A percentile compares a stretch with the other conserved stretches of the same genome.
These are phyloP conservation scores for Hormiphora californensis DNA, from an alignment of 37 sponge, comb jelly and placozoan genomes.

Conservation along the genomic window DNA sequence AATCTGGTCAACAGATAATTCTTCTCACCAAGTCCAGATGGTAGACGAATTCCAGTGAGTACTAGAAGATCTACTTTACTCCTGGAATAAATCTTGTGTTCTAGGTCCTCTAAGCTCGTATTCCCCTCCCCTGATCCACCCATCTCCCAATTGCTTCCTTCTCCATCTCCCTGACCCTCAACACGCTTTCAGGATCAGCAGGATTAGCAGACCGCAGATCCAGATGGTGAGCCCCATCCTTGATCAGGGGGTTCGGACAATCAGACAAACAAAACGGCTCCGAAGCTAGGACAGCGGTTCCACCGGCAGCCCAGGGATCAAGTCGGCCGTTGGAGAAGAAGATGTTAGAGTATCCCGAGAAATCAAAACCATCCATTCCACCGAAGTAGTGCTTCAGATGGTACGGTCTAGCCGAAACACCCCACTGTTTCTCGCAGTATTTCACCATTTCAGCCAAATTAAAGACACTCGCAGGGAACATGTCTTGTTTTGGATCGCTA, in stretches of 20 bases:
- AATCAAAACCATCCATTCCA: conserved; percentile 32
- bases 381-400: conserved; percentile 29
- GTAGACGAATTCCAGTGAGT: too few relatives aligned
- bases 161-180: not conserved
- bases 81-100: too few relatives aligned
- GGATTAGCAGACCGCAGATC: conserved; percentile 8
- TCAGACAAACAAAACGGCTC: not conserved
- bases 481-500: conserved; percentile 66
- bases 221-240: conserved; percentile 44
- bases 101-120: too few relatives aligned
- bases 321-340: conserved; percentile 48
- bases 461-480: conserved; percentile 59
- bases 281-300: not conserved
- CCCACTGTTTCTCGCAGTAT: not conserved
- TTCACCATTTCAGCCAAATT: not conserved
- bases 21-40: too few relatives aligned
- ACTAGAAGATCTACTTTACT: too few relatives aligned
- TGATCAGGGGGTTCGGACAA: conserved; percentile 32
- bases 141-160: conserved; percentile 26
- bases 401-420: not conserved
- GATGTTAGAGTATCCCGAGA: conserved; percentile 54
- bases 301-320: conserved; percentile 55
- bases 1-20: too few relatives aligned
- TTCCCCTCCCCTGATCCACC: too few relatives aligned
- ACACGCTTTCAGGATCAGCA: conserved; percentile 29